phyloP scores from a whole-genome alignment of 2,113 vertebrate genomes.

The Noturus placidus region DNA sequence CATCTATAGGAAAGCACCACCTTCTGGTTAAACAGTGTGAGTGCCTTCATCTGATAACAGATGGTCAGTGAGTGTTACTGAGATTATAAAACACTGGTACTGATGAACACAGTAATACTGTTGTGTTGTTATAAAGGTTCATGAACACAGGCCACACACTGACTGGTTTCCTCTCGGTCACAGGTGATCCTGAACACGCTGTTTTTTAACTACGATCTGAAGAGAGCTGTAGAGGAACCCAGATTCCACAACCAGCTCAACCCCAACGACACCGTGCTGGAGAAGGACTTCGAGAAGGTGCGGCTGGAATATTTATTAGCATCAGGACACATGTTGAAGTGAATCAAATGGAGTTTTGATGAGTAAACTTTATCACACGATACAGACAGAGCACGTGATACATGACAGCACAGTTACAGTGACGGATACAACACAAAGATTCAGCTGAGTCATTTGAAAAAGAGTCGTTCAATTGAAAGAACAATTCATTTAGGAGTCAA shows the following conservation, averaged over 20 bases:
- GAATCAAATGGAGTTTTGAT: not conserved
- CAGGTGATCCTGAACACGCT: conserved; percentile 87
- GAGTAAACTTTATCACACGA: no score
- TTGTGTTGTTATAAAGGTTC: not conserved
- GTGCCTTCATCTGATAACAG: not conserved
- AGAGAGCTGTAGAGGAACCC: conserved; percentile 81
- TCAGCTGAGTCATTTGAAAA: not conserved
- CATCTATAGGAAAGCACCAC: no score
- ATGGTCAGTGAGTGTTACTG: not conserved
- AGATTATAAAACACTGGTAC: not conserved
- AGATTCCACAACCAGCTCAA: conserved; percentile 89
- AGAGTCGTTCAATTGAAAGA: not conserved
- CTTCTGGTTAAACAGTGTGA: not conserved
- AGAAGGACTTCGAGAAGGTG: conserved; percentile 74
- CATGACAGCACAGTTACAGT: not conserved
- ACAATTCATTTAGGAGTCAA: not conserved
- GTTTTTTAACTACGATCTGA: conserved; percentile 88
- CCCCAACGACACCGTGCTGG: conserved; percentile 75
- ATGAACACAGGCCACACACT: not conserved
- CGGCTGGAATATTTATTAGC: not conserved
- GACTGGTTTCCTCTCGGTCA: not conserved
- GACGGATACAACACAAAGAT: not conserved
- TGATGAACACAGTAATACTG: not conserved
- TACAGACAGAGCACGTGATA: not conserved
- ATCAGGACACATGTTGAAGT: not conserved